phyloP scores from a whole-genome alignment of 2,113 vertebrate species.

The Crypturellus undulatus region DNA sequence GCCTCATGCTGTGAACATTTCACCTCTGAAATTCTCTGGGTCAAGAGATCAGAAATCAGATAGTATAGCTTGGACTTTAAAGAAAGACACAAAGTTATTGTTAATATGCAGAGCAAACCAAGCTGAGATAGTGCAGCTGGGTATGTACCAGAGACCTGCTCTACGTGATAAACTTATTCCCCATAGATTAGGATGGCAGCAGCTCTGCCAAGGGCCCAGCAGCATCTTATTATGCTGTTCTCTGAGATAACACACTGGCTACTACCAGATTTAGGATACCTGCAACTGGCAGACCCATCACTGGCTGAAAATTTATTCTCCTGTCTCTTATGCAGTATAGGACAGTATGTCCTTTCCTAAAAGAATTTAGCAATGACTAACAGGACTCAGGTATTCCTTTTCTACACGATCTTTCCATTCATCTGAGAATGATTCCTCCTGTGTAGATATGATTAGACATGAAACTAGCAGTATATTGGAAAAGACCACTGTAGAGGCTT shows the following conservation, averaged over 20 bases:
- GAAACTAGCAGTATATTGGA: not conserved
- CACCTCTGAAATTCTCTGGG: not conserved
- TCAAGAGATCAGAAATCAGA: not conserved
- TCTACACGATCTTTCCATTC: not conserved
- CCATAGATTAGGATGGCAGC: not conserved
- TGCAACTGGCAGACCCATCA: not conserved
- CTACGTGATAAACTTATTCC: not conserved
- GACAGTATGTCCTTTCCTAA: not conserved
- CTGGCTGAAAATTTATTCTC: not conserved
- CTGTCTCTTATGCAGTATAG: not conserved
- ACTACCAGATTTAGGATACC: not conserved
- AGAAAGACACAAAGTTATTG: not conserved
- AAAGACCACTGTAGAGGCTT: not conserved
- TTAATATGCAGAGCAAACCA: not conserved
- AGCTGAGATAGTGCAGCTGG: not conserved
- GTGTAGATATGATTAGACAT: not conserved
- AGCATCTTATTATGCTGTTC: not conserved
- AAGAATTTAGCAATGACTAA: not conserved
- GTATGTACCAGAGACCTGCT: not conserved
- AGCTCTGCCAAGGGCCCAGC: not conserved
- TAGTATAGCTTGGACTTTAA: not conserved
- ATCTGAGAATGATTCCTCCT: not conserved
- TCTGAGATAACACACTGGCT: not conserved
- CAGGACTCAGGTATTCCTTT: not conserved
- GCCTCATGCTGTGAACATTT: rapidly evolving